Base-by-base conservation (phyloP, 2,888 invertebrate genomes). In the Trileptium ribeirensis region DNA sequence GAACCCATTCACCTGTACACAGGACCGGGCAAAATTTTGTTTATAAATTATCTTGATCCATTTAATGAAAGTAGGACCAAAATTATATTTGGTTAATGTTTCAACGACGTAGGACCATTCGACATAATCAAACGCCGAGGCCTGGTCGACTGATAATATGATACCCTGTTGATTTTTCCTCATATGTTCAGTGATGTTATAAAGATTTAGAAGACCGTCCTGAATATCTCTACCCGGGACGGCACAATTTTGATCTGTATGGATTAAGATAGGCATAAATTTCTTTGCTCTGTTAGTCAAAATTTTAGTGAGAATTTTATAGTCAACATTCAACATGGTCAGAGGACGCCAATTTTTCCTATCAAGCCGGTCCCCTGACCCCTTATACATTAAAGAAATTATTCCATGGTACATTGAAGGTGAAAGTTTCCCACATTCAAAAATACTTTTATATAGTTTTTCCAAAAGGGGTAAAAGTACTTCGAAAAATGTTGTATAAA, bases 271-370 rank as follows among this genome's bases (percentile, higher is more conserved):
- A 29, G 15, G 1, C 79, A 78, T 67, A 64, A 78, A 37, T 51
- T 39, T 78, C 1, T 8, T n/a, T 75, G 36, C 24, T 64, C 64
- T 8, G 29, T 37, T 78, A 33, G 64, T 29, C 39, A 78, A 78
- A 70, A 78, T 8, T 78, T 78, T 78, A 3, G 67, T 33, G 15
- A 78, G n/a, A 67, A 78, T 78, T 67, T 78, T 78, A 64, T 78
- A 78, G 39, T 78, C 79, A 15, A 78, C 51, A 64, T 78, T 78
- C 34, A 78, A 33, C 79, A 78, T 78, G 15, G 79, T 78, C 3
- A 67, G 37, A 2, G 79, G 79, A 8, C 79, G 15, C 79, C 79
- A 78, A 51, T 78, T 78, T 67, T n/a, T 29, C 37, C 79, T 8
- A 2, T 67, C 64, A 31, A n/a, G 1, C 31, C 33, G 2, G 33